These are phyloP conservation scores for Vultur gryphus DNA, from an alignment of 2,797 vertebrate genomes.

Conservation along the genomic window DNA sequence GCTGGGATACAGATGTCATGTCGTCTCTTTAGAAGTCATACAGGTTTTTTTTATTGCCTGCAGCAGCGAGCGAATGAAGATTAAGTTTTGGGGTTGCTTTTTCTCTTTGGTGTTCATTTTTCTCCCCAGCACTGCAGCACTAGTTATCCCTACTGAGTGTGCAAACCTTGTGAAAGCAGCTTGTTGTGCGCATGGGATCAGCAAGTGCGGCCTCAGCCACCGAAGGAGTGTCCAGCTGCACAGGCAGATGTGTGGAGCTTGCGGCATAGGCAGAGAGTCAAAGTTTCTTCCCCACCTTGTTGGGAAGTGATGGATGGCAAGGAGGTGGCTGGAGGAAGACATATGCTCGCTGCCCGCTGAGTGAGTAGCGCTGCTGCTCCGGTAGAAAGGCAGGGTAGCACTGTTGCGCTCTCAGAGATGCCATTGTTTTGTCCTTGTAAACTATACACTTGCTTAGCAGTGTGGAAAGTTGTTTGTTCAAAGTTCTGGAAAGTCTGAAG, in stretches of 20 bases:
- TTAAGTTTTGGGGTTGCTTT: background rate
- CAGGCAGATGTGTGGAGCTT: background rate
- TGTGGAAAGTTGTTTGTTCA: background rate
- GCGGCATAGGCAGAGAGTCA: background rate
- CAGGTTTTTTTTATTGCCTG: background rate
- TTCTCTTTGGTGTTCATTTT: background rate
- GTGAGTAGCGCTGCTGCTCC: fast-evolving
- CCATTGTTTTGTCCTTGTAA: background rate
- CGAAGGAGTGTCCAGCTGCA: background rate
- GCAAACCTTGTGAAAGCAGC: background rate
- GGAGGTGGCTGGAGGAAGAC: background rate
- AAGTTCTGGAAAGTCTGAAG: background rate
- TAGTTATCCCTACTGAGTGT: background rate
- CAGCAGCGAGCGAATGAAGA: background rate
- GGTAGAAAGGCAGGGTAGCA: background rate
- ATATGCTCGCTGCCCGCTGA: fast-evolving
- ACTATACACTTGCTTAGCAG: background rate
- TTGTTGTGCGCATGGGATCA: fast-evolving
- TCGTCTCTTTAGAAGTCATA: background rate
- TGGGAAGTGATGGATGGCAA: background rate
- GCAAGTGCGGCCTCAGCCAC: background rate
- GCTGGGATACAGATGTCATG: background rate
- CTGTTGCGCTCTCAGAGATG: background rate
- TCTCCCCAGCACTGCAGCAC: no score
- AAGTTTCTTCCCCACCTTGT: background rate